Percentiles rank a stretch among this genome's conserved stretches.
phyloP scores from a whole-genome alignment of 2,888 invertebrate genomes.

The Laspeyria flexula region DNA sequence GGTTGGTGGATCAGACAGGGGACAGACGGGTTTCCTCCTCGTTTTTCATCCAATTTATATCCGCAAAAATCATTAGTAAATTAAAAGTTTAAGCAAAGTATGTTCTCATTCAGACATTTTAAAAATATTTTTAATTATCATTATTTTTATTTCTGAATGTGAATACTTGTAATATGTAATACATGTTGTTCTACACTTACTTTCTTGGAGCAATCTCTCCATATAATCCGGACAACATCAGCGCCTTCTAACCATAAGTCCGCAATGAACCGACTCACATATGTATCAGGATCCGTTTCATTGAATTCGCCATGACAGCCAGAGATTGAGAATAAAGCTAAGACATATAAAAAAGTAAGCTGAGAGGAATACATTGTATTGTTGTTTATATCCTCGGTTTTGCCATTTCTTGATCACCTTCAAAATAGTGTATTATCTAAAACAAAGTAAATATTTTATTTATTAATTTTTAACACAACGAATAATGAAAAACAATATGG shows the following conservation, averaged over 20 bases:
- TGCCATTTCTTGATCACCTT: constrained; percentile 57
- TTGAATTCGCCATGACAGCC: constrained; percentile 57
- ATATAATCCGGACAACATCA: constrained; percentile 75
- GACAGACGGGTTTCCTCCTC: no score
- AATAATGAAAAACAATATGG: no score
- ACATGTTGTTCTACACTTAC: constrained; percentile 49
- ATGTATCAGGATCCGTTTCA: constrained; percentile 64
- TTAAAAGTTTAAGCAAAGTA: no score
- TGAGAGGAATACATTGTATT: constrained; percentile 55
- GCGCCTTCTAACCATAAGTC: constrained; percentile 82
- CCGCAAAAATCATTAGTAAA: no score
- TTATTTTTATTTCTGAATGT: background rate
- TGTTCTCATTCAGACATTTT: no score
- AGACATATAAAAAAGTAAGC: constrained; percentile 50
- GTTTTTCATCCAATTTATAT: no score
- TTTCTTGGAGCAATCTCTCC: constrained; percentile 82
- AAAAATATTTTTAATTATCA: background rate
- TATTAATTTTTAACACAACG: no score
- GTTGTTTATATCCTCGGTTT: constrained; percentile 56
- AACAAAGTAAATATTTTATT: constrained; percentile 14
- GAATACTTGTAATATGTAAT: no score
- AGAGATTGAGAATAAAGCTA: constrained; percentile 51
- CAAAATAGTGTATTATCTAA: constrained; percentile 35
- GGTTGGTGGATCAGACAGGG: no score
- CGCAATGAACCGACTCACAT: constrained; percentile 73